A percentile compares a stretch with the other conserved stretches of the same genome.
These are phyloP conservation scores for Scomber colias DNA, from an alignment of 2,113 vertebrate species.

Conservation along the genomic window DNA sequence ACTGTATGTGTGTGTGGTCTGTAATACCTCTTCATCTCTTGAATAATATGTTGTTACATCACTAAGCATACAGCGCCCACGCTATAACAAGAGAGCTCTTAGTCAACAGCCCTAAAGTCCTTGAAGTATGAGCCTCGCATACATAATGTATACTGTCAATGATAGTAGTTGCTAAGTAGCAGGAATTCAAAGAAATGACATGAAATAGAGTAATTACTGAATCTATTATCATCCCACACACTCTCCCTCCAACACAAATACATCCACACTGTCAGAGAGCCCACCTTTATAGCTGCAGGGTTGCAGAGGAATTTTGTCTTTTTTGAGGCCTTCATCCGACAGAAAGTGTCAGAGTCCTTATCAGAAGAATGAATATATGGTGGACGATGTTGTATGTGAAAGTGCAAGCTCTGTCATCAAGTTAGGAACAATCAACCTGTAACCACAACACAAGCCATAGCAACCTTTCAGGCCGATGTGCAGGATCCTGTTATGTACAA, in stretches of 20 bases:
- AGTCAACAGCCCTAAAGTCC: conserved; percentile 34
- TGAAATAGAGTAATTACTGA: conserved; percentile 30
- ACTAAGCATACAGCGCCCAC: conserved; percentile 39
- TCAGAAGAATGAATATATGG: conserved; percentile 4
- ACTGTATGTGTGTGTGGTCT: conserved; percentile 65
- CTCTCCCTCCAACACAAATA: conserved; percentile 27
- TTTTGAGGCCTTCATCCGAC: conserved; percentile 65
- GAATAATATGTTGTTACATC: conserved; percentile 52
- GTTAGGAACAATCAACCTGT: conserved; percentile 54
- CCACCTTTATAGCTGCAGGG: conserved; percentile 58
- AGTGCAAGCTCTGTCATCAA: conserved; percentile 10
- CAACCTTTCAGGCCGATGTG: conserved; percentile 54
- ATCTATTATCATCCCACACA: conserved; percentile 28
- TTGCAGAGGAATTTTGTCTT: conserved; percentile 30
- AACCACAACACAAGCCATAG: conserved; percentile 82
- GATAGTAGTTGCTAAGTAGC: conserved; percentile 66
- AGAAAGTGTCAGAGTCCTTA: conserved; percentile 18
- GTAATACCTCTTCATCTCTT: conserved; percentile 62
- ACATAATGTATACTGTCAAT: conserved; percentile 26
- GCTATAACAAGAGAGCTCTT: conserved; percentile 50
- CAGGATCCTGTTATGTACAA: conserved; percentile 6
- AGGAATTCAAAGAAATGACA: conserved; percentile 28
- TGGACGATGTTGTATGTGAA: conserved; percentile 3
- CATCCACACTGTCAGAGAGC: conserved; percentile 25
- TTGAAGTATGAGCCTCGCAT: conserved; percentile 19